Conservation (phyloP, 2,113 vertebrate species). For the Arothron firmamentum region DNA sequence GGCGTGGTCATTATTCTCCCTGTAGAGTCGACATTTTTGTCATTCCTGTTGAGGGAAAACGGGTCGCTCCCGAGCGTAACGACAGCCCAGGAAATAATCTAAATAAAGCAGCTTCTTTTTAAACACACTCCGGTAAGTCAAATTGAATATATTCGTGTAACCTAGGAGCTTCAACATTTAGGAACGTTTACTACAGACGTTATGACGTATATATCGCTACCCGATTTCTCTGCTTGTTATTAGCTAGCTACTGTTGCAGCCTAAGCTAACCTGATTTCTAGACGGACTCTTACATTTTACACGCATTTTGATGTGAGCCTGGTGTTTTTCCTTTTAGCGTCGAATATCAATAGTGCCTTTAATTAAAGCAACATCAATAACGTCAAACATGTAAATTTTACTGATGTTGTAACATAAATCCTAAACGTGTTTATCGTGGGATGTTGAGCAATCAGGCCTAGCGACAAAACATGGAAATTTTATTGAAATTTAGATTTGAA, state of each 20-base stretch:
- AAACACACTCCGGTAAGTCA: constrained; percentile 17
- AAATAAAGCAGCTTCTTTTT: not conserved
- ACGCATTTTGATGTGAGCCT: not conserved
- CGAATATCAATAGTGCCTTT: too few species aligned
- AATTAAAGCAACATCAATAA: too few species aligned
- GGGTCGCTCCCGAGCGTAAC: fast-evolving
- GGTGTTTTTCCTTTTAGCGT: too few species aligned
- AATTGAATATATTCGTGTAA: not conserved
- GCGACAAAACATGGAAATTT: not conserved
- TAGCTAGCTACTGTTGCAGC: constrained; percentile 4
- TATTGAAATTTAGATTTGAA: not conserved
- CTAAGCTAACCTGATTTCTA: not conserved
- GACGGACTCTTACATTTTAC: not conserved
- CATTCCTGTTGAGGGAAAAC: constrained; percentile 25
- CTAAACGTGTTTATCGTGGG: too few species aligned
- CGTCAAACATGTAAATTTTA: too few species aligned
- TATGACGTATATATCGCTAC: not conserved
- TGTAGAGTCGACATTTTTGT: constrained; percentile 42
- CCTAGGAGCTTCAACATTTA: not conserved
- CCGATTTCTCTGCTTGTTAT: not conserved
- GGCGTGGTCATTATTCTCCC: constrained; percentile 48
- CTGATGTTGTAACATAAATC: too few species aligned
- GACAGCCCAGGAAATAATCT: not conserved
- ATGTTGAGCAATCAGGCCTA: constrained; percentile 8
- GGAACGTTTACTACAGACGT: not conserved